Base-by-base conservation (phyloP, 2,888 invertebrate genomes). In the Suillia variegata region DNA sequence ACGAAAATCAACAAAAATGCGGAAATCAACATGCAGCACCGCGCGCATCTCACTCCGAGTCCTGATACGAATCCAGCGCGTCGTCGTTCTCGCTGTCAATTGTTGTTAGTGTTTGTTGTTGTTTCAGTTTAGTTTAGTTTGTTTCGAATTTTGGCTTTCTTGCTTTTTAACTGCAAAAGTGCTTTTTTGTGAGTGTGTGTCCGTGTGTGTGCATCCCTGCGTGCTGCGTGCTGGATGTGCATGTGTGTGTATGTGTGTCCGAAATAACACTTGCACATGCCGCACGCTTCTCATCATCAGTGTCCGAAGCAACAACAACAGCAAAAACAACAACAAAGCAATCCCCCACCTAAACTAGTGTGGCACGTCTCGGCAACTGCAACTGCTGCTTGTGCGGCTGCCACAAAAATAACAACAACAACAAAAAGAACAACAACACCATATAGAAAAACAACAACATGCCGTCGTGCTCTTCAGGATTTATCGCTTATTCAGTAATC, bases 401-500 rank as follows among this genome's bases (percentile, higher is more conserved):
- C 38, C 6, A 31, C 31, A 31, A 12, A 6, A 31, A 12, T 31
- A 8, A 6, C 31, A 8, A 6, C 31, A 12, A 12, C 31, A 31
- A 12, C 31, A 31, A 31, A n/a, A n/a, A n/a, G n/a, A n/a, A n/a
- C n/a, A n/a, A n/a, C n/a, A n/a, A n/a, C n/a, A n/a, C n/a, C n/a
- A n/a, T n/a, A n/a, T n/a, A n/a, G n/a, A n/a, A n/a, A n/a, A n/a
- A 12, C 38, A n/a, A n/a, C 38, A 45, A 20, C 45, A 45, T 45
- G 45, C 17, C 45, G n/a, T n/a, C n/a, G 18, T 77, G 73, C 68
- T 69, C 78, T 70, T 75, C 76, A 70, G 80, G 80, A 77, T 77
- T 80, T 76, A 80, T 80, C 76, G 79, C 79, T 78, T 80, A 78
- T 74, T 78, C 80, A 76, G 80, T 79, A 78, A 79, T 80, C 75